Percentiles rank a stretch among this genome's conserved stretches.
These are phyloP conservation scores for Aspidiotus rigidus DNA, from an alignment of 2,888 invertebrate species.

Conservation along the genomic window DNA sequence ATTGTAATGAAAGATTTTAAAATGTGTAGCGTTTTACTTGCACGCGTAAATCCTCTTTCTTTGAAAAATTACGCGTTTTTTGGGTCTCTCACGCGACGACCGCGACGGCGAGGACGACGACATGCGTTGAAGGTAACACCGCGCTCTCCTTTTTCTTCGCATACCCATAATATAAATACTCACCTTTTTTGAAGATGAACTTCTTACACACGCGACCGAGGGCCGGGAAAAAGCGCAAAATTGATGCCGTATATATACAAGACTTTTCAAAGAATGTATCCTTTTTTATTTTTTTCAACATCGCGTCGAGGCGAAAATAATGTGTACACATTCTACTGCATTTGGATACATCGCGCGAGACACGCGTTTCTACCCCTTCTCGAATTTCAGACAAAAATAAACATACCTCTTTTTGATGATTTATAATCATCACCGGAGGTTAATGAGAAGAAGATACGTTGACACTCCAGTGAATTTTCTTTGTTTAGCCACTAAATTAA, in stretches of 20 bases:
- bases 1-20: neutral
- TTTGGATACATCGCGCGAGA: constrained; percentile 2
- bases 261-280: neutral
- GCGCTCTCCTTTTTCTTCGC: neutral
- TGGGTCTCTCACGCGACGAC: constrained; percentile 14
- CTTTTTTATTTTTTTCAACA: neutral
- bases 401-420: no score
- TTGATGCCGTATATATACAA: neutral
- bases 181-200: neutral
- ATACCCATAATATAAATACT: neutral
- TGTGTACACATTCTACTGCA: no score
- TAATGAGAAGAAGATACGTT: no score
- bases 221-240: neutral
- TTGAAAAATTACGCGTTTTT: constrained; percentile 17
- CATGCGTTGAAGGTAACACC: neutral
- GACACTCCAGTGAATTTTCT: no score
- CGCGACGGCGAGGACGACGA: neutral
- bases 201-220: constrained; percentile 13
- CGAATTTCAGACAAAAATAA: neutral
- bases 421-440: no score
- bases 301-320: no score
- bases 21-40: constrained; percentile 15
- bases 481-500: no score
- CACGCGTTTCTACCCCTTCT: constrained; percentile 3
- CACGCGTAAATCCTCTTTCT: constrained; percentile 23